phyloP scores from a whole-genome alignment of 1,140 invertebrate genomes.

The Alviniconcha marisindica region DNA sequence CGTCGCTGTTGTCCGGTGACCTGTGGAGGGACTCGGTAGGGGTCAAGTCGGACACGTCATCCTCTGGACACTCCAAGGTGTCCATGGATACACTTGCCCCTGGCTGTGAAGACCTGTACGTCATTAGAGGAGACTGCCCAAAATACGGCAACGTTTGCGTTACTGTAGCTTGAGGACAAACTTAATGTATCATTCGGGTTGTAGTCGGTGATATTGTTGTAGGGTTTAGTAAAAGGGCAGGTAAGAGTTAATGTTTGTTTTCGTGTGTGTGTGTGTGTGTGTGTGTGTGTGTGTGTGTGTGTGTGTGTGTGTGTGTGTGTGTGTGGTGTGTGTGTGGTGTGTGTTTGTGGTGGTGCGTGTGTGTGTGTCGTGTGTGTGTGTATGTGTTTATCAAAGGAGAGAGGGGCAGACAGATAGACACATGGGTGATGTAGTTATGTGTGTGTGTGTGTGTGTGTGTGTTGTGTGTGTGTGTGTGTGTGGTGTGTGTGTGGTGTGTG shows the following conservation, averaged over 20 bases:
- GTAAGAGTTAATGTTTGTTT: too few relatives aligned
- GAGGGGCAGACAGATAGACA: too few relatives aligned
- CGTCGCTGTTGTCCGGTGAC: not conserved
- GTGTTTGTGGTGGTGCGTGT: not conserved
- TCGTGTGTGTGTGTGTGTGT: too few relatives aligned
- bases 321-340: not conserved
- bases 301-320: too few relatives aligned
- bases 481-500: not conserved
- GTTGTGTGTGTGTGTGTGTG: not conserved
- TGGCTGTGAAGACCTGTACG: constrained; percentile 23
- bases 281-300: not conserved
- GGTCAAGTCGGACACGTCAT: constrained; percentile 30
- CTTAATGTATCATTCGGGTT: too few relatives aligned
- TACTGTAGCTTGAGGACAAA: too few relatives aligned
- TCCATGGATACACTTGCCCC: constrained; percentile 32
- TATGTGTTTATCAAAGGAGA: too few relatives aligned
- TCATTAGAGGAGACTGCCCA: too few relatives aligned
- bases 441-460: not conserved
- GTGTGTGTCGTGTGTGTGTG: not conserved
- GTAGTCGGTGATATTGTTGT: too few relatives aligned
- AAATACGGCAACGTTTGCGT: too few relatives aligned
- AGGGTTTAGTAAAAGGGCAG: too few relatives aligned
- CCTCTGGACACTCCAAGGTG: not conserved
- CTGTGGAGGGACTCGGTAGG: constrained; percentile 15
- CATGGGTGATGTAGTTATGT: too few relatives aligned